Percentiles rank a stretch among this genome's conserved stretches.
Conservation (phyloP, 30 jellyfish, hydroid and myxozoan genomes). For the Cassiopea andromeda region DNA sequence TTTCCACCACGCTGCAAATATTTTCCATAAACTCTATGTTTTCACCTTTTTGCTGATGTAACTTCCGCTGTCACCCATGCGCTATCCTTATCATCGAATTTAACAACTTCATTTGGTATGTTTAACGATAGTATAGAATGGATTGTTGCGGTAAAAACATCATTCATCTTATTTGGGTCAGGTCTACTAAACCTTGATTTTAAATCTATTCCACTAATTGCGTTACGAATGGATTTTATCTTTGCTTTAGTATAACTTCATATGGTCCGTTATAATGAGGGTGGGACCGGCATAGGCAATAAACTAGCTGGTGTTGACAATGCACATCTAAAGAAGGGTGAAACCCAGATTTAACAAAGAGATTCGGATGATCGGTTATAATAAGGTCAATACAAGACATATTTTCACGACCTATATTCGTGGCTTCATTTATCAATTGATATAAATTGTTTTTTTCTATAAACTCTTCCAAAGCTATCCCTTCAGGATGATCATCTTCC, state of each 20-base stretch:
- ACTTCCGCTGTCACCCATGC: conserved; percentile 38
- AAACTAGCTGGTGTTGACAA: neutral
- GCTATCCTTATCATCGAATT: conserved; percentile 18
- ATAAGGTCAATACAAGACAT: too few species aligned
- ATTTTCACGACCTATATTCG: too few species aligned
- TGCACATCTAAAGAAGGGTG: neutral
- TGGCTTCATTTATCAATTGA: too few species aligned
- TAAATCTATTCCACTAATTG: neutral
- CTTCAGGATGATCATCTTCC: too few species aligned
- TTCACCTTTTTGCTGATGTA: conserved; percentile 19
- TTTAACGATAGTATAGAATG: neutral
- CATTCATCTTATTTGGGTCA: neutral
- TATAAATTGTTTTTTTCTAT: too few species aligned
- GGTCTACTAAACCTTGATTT: neutral
- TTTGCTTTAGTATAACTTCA: neutral
- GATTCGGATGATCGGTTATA: neutral
- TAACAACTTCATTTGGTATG: conserved; percentile 39
- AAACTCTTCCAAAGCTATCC: too few species aligned
- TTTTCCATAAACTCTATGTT: neutral
- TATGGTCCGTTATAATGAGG: neutral
- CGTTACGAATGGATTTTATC: neutral
- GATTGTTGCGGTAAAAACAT: neutral
- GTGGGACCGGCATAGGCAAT: neutral
- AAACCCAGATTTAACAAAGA: neutral
- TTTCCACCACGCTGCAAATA: neutral